Base-by-base conservation (phyloP, 2,797 vertebrate genomes). In the Kryptopterus vitreolus region DNA sequence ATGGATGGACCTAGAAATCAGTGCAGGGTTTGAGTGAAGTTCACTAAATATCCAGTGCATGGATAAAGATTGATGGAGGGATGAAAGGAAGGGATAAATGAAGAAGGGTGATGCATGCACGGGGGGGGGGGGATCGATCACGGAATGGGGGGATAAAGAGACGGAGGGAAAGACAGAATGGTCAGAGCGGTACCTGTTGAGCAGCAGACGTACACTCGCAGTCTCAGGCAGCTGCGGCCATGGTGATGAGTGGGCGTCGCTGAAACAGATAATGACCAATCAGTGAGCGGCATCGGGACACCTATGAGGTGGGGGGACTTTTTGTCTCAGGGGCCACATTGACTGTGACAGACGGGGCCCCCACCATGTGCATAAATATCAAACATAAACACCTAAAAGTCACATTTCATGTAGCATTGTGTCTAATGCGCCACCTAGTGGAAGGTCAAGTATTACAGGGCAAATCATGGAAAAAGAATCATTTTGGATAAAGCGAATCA, bases 171-270 rank as follows among this genome's bases (percentile, higher is more conserved):
- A 66, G 22, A 13, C 13, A n/a, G 24, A 31, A 11, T 50, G 1
- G 35, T 48, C n/a, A 73, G 74, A 50, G 71, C 93, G 92, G 92
- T 88, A 98, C 97, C 95, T 88, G 96, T 96, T 86, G 96, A 92
- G 43, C 96, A 98, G 93, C 97, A 98, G 88, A 98, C 96, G 4
- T 96, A 97, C 82, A 98, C 96, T 81, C 96, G 96, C 95, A 98
- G 96, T 92, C 95, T 95, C 86, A 98, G 94, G 88, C 97, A 98
- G 89, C 95, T 95, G 79, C 95, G 95, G 84, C 93, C 95, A 72
- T 97, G 96, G 91, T 96, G 96, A 90, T 98, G 96, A 20, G 94
- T 95, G 31, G 96, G 96, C 2, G 96, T 96, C 84, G 96, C 96
- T 98, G 77, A 84, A 70, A 87, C 0, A 80, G 81, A 85, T 80